Base-by-base conservation (phyloP, 2,888 invertebrate species). In the Hydrotaea diabolus region DNA sequence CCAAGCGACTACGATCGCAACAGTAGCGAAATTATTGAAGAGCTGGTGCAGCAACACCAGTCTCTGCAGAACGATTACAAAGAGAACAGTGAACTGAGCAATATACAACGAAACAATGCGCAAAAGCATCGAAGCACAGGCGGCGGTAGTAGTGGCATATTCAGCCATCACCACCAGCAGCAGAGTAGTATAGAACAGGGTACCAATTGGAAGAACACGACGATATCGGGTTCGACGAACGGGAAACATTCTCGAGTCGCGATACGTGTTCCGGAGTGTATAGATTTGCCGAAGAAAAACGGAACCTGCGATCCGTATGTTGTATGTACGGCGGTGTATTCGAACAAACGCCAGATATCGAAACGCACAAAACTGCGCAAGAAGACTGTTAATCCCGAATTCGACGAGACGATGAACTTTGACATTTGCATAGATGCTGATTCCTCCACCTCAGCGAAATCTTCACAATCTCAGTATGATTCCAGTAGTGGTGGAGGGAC, bases 261-360 rank as follows among this genome's bases (percentile, higher is more conserved):
- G 79, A 94, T 96, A 86, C 94, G 96, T 87, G 95, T 98, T 83
- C 94, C 96, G 87, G 97, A 97, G 93, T 98, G 97, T 93, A 95
- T 95, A 86, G 97, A 98, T 92, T 94, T 98, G 91, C 96, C 97
- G 86, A 95, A 97, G 87, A 97, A 96, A 92, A 97, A 97, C 93
- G 97, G 97, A 88, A 95, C 96, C 89, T 98, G 98, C 93, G 98
- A 98, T 93, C 97, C 98, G 15, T 98, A 96, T 93, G 97, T 97
- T 87, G 94, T 96, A 88, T 95, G 97, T 89, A 95, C 96, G 73
- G 95, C 97, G 80, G 94, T 95, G 83, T 96, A 96, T 92, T 95
- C 96, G 84, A 97, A 97, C 93, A 96, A 96, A 85, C 95, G 96
- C 91, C 94, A 95, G 93, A 95, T 96, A 88, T 94, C 95, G 87